phyloP scores from a whole-genome alignment of 2,888 invertebrate species.

The Polydesmus complanatus region DNA sequence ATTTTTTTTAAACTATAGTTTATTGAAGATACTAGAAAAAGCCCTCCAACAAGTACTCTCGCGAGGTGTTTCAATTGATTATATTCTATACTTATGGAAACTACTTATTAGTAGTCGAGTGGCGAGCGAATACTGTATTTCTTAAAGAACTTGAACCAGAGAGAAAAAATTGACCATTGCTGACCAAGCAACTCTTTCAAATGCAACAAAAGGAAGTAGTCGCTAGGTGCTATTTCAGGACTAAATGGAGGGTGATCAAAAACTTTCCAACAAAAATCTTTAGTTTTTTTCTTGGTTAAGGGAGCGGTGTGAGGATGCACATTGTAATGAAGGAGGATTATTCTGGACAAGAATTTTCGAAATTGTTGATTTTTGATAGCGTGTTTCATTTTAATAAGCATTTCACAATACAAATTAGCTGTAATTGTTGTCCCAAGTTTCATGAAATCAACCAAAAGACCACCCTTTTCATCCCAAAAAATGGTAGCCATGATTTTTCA shows the following conservation, averaged over 20 bases:
- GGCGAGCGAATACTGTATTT: no score
- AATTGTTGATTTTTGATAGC: background rate
- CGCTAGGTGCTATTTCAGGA: background rate
- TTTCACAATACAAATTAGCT: background rate
- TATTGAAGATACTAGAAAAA: no score
- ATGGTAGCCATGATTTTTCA: background rate
- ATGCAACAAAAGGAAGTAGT: background rate
- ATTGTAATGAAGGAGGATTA: slow-evolving; percentile 3
- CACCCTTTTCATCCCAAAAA: background rate
- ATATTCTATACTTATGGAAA: no score
- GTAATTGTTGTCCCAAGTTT: background rate
- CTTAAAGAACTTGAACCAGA: no score
- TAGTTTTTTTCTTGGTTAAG: background rate
- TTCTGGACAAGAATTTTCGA: background rate
- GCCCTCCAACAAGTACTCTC: no score
- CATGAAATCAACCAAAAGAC: background rate
- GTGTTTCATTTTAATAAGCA: background rate
- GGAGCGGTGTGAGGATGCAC: no score
- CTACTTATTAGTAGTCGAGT: no score
- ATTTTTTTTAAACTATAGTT: no score
- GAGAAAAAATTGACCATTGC: no score
- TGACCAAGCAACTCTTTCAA: no score
- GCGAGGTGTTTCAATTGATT: no score
- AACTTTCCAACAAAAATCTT: background rate
- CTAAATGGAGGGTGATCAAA: background rate